Evolutionary conservation across 2,113 vertebrate species (phyloP).

Genomic region (Peromyscus polionotus): DNA sequence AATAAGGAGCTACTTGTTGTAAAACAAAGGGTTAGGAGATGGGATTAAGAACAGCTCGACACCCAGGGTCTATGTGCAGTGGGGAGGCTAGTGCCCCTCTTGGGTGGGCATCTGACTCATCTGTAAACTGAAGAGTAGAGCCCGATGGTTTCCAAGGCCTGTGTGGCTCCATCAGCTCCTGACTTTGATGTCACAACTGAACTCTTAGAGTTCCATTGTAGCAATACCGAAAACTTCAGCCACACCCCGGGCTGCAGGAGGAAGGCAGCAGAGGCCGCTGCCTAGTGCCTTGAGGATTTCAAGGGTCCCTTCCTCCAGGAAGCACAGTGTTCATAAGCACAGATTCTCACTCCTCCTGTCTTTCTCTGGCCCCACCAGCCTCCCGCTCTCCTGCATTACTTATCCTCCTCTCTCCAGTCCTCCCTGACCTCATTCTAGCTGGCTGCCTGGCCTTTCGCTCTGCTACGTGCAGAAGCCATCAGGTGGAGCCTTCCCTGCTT

Average conservation of each 20-base stretch:
- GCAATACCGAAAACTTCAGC: neutral
- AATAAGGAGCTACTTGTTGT: neutral
- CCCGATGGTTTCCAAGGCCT: neutral
- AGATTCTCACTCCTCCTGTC: neutral
- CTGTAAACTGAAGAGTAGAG: neutral
- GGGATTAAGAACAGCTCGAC: neutral
- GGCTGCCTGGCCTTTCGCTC: neutral
- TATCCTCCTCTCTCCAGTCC: neutral
- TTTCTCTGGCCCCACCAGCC: neutral
- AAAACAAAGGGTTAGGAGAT: neutral
- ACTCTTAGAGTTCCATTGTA: neutral
- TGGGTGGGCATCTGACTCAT: neutral
- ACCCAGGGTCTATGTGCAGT: too few relatives aligned
- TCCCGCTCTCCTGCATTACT: neutral
- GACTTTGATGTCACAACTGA: neutral
- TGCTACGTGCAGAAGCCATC: neutral
- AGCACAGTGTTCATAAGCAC: fast-evolving
- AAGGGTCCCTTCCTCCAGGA: neutral
- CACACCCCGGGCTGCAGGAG: neutral
- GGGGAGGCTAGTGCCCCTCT: neutral
- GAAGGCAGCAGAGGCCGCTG: neutral
- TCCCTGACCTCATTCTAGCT: neutral
- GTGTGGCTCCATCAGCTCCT: neutral
- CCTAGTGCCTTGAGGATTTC: neutral
- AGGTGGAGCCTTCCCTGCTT: fast-evolving